Conservation (phyloP, 2,797 vertebrate genomes). For the Eulemur coronatus region DNA sequence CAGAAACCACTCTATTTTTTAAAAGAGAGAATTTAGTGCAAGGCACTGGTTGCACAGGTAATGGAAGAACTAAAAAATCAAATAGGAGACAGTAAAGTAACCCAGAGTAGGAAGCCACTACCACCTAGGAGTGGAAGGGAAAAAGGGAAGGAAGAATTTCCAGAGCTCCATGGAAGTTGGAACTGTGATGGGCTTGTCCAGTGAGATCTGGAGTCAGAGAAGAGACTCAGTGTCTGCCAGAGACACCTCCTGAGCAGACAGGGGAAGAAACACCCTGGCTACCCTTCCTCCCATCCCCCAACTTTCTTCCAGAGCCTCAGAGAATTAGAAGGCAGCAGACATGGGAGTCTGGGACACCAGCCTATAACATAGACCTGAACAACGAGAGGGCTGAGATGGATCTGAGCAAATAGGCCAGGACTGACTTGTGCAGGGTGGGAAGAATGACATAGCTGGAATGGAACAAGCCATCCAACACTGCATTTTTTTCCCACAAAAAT, state of each 20-base stretch:
- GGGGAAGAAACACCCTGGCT: background rate
- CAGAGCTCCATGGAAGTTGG: fast-evolving
- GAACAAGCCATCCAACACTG: background rate
- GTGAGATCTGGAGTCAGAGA: background rate
- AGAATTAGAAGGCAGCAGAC: background rate
- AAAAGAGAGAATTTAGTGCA: background rate
- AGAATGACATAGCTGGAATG: background rate
- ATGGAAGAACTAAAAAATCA: background rate
- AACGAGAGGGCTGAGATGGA: background rate
- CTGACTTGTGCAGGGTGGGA: background rate
- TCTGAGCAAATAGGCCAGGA: background rate
- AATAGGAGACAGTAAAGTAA: background rate
- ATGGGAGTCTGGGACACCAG: background rate
- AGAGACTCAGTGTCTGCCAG: background rate
- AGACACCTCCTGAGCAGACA: background rate
- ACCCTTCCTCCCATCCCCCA: background rate
- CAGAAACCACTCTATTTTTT: background rate
- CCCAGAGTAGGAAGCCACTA: background rate
- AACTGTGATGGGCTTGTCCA: background rate
- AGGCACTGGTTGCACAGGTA: background rate
- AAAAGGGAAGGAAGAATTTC: background rate
- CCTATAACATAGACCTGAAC: background rate
- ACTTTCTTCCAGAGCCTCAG: background rate
- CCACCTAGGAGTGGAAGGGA: background rate
- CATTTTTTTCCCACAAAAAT: background rate